These are phyloP conservation scores for Caenorhabditis zanzibari DNA, from an alignment of 2,888 invertebrate species.

Conservation along the genomic window DNA sequence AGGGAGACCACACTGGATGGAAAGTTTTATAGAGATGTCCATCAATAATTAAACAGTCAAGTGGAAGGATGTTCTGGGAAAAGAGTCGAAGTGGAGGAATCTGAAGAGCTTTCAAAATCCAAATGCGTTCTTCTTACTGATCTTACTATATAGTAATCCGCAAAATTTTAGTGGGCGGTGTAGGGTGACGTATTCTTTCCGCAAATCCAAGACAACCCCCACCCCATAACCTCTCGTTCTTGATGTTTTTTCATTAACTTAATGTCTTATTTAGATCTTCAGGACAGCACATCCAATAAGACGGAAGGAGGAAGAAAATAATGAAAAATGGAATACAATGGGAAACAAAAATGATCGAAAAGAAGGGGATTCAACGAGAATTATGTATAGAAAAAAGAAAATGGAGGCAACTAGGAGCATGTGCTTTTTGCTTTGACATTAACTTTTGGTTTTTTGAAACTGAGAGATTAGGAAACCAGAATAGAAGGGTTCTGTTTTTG, in stretches of 20 bases:
- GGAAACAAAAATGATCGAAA: background rate
- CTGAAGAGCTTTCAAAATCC: slow-evolving; percentile 6
- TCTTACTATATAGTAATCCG: background rate
- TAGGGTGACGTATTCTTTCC: slow-evolving; percentile 22
- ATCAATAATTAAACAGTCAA: slow-evolving; percentile 32
- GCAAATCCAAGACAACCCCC: slow-evolving; percentile 36
- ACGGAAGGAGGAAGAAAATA: slow-evolving; percentile 7
- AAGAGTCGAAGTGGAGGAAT: background rate
- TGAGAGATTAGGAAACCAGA: background rate
- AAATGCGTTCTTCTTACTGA: background rate
- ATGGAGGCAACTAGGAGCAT: background rate
- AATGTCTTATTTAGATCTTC: slow-evolving; percentile 20
- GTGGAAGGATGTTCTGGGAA: slow-evolving; percentile 1
- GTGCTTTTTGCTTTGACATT: background rate
- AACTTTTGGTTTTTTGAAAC: background rate
- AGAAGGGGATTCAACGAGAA: background rate
- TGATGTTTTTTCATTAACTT: slow-evolving; percentile 28
- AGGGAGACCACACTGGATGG: slow-evolving; percentile 10
- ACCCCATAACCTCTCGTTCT: slow-evolving; percentile 11
- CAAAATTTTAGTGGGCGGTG: slow-evolving; percentile 6
- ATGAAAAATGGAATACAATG: slow-evolving; percentile 13
- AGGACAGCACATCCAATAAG: slow-evolving; percentile 10
- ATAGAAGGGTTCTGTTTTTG: background rate
- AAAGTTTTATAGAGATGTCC: slow-evolving; percentile 27
- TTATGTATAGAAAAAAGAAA: background rate